phyloP scores from a whole-genome alignment of 1,140 invertebrate species.

The Triops cancriformis region DNA sequence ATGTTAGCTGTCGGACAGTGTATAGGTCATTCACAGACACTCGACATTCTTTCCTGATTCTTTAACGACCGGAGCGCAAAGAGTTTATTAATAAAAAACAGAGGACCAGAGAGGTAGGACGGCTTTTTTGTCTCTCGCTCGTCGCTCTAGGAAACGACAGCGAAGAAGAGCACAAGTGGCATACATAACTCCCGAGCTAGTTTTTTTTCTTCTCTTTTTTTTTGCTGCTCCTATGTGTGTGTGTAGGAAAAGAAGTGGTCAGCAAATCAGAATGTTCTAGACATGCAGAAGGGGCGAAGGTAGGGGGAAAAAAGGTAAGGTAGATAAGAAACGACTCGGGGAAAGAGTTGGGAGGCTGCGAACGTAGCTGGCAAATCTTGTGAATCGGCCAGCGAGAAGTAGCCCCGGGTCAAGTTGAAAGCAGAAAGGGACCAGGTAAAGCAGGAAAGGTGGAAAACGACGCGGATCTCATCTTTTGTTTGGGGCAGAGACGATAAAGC shows the following conservation, averaged over 20 bases:
- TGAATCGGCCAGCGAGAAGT: not conserved
- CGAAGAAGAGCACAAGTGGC: not conserved
- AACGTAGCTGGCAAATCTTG: not conserved
- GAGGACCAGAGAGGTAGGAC: too few species aligned
- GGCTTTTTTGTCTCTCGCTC: too few species aligned
- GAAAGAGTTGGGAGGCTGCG: not conserved
- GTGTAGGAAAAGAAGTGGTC: not conserved
- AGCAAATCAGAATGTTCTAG: slow-evolving; percentile 4
- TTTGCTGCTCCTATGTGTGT: too few species aligned
- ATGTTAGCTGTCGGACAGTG: too few species aligned
- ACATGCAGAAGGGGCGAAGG: not conserved
- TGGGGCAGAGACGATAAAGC: too few species aligned
- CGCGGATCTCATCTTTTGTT: too few species aligned
- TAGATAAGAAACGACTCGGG: not conserved
- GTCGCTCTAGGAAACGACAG: not conserved
- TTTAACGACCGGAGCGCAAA: too few species aligned
- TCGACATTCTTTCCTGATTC: too few species aligned
- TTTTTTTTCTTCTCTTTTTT: not conserved
- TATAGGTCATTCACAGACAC: too few species aligned
- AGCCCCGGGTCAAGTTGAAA: not conserved
- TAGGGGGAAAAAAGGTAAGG: not conserved
- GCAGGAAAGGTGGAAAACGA: too few species aligned
- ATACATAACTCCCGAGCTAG: not conserved
- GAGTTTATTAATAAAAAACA: too few species aligned
- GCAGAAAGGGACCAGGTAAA: too few species aligned